A percentile compares a stretch with the other conserved stretches of the same genome.
These are phyloP conservation scores for Pterobdella sp. DNA, from an alignment of 2,888 invertebrate genomes.

Conservation along the genomic window DNA sequence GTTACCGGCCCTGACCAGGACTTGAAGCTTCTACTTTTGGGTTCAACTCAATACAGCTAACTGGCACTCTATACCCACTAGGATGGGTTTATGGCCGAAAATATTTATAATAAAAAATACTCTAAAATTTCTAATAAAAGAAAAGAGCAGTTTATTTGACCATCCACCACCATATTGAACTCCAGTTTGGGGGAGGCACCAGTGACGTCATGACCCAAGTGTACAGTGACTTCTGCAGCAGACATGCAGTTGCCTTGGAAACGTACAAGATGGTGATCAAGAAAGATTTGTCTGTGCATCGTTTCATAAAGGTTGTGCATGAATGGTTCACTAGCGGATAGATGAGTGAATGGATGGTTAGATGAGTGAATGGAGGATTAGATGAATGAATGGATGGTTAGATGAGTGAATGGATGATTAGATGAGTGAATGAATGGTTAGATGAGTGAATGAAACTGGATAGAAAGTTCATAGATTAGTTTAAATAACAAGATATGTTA, in stretches of 20 bases:
- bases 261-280: conserved; percentile 67
- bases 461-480: neutral
- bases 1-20: no score
- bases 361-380: neutral
- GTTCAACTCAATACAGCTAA: no score
- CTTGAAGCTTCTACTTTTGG: no score
- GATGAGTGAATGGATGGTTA: neutral
- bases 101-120: neutral
- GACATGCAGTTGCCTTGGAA: conserved; percentile 81
- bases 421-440: conserved; percentile 5
- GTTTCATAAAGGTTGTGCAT: conserved; percentile 50
- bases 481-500: no score
- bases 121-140: neutral
- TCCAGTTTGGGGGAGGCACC: conserved; percentile 49
- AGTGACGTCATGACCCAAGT: conserved; percentile 70
- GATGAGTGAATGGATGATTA: conserved; percentile 8
- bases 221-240: conserved; percentile 84
- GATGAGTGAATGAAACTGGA: neutral
- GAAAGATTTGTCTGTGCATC: conserved; percentile 51
- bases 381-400: neutral
- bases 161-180: neutral
- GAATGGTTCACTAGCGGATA: neutral
- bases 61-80: no score
- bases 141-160: neutral
- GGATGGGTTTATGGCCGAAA: neutral